phyloP scores from a whole-genome alignment of 23 tunicate genomes.

The Ascidia mentula region DNA sequence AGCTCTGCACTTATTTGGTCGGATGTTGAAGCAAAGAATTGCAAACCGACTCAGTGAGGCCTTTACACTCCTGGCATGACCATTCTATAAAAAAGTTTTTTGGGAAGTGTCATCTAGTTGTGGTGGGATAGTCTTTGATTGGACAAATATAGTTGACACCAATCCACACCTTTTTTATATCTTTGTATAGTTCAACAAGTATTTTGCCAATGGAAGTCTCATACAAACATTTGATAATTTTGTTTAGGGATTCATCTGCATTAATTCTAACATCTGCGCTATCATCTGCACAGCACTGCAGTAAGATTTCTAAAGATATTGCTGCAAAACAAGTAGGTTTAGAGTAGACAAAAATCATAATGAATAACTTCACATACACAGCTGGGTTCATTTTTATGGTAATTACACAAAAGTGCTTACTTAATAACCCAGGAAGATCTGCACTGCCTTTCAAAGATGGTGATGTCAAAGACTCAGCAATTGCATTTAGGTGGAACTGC shows the following conservation, averaged over 20 bases:
- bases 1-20: constrained; percentile 80
- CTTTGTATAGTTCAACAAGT: constrained; percentile 77
- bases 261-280: constrained; percentile 84
- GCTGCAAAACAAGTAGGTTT: constrained; percentile 21
- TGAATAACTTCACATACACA: too few species aligned
- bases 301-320: constrained; percentile 59
- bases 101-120: background rate
- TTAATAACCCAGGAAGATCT: constrained; percentile 46
- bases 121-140: background rate
- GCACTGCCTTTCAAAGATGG: constrained; percentile 17
- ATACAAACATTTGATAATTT: constrained; percentile 59
- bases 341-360: background rate
- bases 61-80: constrained; percentile 45
- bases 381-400: too few species aligned
- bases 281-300: constrained; percentile 65
- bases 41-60: constrained; percentile 67
- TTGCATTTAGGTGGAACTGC: constrained; percentile 50
- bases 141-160: background rate
- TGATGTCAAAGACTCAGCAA: constrained; percentile 42
- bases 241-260: constrained; percentile 71
- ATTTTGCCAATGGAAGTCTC: constrained; percentile 44
- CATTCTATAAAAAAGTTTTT: constrained; percentile 52
- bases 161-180: constrained; percentile 64
- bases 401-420: background rate
- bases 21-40: constrained; percentile 49